These are phyloP conservation scores for Lacanobia wlatinum DNA, from an alignment of 2,888 invertebrate genomes.

Conservation along the genomic window DNA sequence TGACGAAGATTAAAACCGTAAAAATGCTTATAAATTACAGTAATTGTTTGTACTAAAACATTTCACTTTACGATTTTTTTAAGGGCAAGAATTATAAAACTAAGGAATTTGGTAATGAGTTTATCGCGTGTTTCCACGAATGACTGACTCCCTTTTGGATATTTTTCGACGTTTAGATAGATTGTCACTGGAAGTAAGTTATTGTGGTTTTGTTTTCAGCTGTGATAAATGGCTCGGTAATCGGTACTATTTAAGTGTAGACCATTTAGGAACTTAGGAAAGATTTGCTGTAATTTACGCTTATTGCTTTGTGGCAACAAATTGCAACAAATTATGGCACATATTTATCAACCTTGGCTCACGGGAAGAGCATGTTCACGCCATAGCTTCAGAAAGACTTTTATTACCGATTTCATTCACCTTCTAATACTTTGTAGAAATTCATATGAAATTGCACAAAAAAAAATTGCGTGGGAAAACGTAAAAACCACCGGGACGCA, in stretches of 20 bases:
- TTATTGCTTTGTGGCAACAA: no score
- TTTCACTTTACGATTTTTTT: conserved; percentile 1
- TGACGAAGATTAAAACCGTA: neutral
- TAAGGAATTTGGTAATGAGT: conserved; percentile 8
- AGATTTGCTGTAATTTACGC: no score
- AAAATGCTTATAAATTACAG: neutral
- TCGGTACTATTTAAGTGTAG: neutral
- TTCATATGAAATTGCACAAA: no score
- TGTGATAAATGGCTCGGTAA: neutral
- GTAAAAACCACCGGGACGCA: no score
- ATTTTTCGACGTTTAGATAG: neutral
- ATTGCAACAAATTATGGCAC: no score
- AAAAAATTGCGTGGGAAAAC: no score
- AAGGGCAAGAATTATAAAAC: conserved; percentile 5
- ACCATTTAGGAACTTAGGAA: neutral
- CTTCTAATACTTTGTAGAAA: no score
- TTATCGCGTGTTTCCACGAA: conserved; percentile 27
- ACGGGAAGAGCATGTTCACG: no score
- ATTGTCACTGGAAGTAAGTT: neutral
- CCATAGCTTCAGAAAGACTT: no score
- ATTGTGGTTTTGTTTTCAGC: neutral
- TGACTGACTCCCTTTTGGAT: neutral
- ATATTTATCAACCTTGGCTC: no score
- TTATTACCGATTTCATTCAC: no score
- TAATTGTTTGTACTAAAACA: neutral